Evolutionary conservation across 2,113 vertebrate genomes (phyloP).

Genomic region (Hyla sarda): DNA sequence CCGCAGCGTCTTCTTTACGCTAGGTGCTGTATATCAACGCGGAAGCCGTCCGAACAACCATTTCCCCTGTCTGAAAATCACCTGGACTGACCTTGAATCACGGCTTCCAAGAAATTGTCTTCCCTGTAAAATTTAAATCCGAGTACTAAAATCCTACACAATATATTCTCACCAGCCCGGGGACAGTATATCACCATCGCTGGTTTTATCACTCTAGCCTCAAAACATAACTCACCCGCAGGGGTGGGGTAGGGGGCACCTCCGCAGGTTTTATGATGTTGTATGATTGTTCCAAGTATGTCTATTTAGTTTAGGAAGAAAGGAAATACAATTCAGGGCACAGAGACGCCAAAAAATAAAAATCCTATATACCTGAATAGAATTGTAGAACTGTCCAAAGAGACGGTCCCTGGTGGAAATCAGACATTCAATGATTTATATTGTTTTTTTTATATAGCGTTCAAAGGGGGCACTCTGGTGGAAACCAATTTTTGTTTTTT

Average conservation of each 20-base stretch:
- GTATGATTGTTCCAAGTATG: conserved; percentile 12
- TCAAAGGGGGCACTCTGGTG: too few species aligned
- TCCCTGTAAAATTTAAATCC: conserved; percentile 52
- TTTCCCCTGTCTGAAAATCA: conserved; percentile 37
- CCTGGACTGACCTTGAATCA: conserved; percentile 53
- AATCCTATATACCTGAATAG: background rate
- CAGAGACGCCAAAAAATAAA: background rate
- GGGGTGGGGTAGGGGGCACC: background rate
- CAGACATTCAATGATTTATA: background rate
- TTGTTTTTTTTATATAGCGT: too few species aligned
- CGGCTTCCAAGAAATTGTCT: conserved; percentile 50
- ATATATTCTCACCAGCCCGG: conserved; percentile 31
- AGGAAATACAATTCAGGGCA: background rate
- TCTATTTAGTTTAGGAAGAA: conserved; percentile 29
- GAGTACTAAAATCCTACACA: conserved; percentile 44
- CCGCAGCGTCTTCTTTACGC: background rate
- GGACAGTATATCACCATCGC: conserved; percentile 39
- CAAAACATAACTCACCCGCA: conserved; percentile 34
- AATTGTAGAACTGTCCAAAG: background rate
- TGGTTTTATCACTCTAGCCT: conserved; percentile 22
- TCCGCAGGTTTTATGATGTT: background rate
- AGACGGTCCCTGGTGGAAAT: background rate
- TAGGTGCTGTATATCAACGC: conserved; percentile 10
- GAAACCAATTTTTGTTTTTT: too few species aligned
- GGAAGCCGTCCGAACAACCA: conserved; percentile 15